Evolutionary conservation across 2,113 vertebrate genomes (phyloP).

Genomic region (Amphiprion ocellaris): DNA sequence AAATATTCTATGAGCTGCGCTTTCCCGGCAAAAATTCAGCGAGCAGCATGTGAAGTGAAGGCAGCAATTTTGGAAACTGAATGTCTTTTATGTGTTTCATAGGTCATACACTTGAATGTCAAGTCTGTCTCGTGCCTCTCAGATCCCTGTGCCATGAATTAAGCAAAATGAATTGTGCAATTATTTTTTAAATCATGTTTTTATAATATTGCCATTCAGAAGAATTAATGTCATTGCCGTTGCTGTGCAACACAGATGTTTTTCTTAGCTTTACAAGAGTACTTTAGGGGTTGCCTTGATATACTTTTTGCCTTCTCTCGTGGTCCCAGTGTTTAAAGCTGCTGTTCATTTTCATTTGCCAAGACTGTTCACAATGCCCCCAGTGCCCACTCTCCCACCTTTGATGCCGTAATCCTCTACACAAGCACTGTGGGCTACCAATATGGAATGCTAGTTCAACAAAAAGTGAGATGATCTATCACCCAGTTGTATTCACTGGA

Average conservation of each 20-base stretch:
- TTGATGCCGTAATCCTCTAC: not conserved
- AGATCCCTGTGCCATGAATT: constrained; percentile 24
- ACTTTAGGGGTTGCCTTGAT: constrained; percentile 33
- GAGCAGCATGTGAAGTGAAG: constrained; percentile 65
- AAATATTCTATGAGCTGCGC: constrained; percentile 54
- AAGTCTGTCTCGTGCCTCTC: constrained; percentile 41
- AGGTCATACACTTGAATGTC: constrained; percentile 23
- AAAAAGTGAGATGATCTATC: no score
- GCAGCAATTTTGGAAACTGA: constrained; percentile 64
- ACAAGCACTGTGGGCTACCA: not conserved
- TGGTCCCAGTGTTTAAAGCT: no score
- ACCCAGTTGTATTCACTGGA: not conserved
- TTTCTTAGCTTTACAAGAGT: constrained; percentile 28
- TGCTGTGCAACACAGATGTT: constrained; percentile 81
- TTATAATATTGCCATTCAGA: constrained; percentile 72
- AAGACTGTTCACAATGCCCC: not conserved
- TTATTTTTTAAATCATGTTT: constrained; percentile 30
- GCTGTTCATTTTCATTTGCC: no score
- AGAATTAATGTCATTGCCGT: constrained; percentile 75
- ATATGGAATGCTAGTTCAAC: no score
- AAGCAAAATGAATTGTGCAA: constrained; percentile 30
- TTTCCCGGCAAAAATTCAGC: constrained; percentile 45
- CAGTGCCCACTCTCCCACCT: not conserved
- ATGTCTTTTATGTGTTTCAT: constrained; percentile 61
- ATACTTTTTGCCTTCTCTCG: not conserved